Percentiles rank a stretch among this genome's conserved stretches.
phyloP scores from a whole-genome alignment of 2,888 invertebrate species.

The Dynastes maya region DNA sequence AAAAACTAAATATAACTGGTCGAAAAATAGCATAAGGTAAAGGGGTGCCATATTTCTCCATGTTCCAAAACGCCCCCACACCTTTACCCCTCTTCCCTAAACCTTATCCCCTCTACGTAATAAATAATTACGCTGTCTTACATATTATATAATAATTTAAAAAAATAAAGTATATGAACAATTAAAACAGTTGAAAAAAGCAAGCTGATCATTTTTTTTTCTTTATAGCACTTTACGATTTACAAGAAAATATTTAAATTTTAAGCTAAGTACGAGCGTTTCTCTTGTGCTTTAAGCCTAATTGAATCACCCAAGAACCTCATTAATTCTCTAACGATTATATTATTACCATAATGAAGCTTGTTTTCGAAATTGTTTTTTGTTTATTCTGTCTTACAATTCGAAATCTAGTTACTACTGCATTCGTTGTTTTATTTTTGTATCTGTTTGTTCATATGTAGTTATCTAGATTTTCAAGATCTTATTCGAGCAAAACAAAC shows the following conservation, averaged over 20 bases:
- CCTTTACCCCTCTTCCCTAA: neutral
- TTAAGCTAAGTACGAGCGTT: too few species aligned
- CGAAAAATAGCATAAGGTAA: slow-evolving; percentile 35
- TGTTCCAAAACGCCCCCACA: neutral
- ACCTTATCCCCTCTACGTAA: slow-evolving; percentile 2
- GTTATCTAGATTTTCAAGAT: too few species aligned
- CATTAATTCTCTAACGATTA: too few species aligned
- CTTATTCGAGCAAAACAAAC: too few species aligned
- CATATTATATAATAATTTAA: slow-evolving; percentile 12
- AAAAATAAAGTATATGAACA: slow-evolving; percentile 7
- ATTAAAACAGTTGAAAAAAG: neutral
- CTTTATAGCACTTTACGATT: neutral
- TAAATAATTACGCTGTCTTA: slow-evolving; percentile 1
- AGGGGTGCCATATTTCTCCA: slow-evolving; percentile 32
- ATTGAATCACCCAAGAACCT: too few species aligned
- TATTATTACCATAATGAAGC: too few species aligned
- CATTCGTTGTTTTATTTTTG: too few species aligned
- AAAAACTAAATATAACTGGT: slow-evolving; percentile 4
- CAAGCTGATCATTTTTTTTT: neutral
- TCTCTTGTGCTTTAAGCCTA: too few species aligned
- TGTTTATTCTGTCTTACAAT: too few species aligned
- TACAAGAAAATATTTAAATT: neutral
- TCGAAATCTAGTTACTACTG: too few species aligned
- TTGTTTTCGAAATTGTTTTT: too few species aligned
- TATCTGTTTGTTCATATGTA: too few species aligned